Conservation (phyloP, 2,797 vertebrate species). For the Gallinago nigripennis region DNA sequence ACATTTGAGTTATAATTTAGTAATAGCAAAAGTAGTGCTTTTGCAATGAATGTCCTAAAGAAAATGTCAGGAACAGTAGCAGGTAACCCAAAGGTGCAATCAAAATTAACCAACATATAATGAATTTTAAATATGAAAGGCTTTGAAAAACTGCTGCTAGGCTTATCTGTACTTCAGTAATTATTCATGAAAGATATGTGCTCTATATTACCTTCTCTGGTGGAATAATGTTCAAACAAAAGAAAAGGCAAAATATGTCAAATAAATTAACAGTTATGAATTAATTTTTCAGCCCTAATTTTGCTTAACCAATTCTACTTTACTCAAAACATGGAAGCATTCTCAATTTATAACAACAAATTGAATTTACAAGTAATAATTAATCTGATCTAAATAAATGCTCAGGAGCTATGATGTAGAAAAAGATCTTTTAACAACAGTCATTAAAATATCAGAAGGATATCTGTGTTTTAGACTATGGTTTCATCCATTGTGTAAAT, state of each 20-base stretch:
- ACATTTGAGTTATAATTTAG: not conserved
- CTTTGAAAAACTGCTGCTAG: not conserved
- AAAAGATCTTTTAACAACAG: not conserved
- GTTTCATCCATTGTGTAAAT: not conserved
- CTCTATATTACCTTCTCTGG: not conserved
- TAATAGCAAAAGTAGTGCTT: not conserved
- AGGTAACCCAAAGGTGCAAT: not conserved
- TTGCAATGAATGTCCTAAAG: not conserved
- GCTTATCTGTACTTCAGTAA: not conserved
- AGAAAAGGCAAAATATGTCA: not conserved
- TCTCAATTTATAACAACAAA: not conserved
- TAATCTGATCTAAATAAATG: slow-evolving; percentile 28
- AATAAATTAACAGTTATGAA: not conserved
- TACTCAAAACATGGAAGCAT: not conserved
- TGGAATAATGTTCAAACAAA: not conserved
- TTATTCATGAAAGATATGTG: not conserved
- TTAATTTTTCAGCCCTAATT: not conserved
- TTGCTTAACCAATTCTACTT: not conserved
- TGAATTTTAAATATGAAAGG: slow-evolving; percentile 1
- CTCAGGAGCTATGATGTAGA: not conserved
- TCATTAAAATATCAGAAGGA: not conserved
- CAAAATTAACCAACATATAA: not conserved
- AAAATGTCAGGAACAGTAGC: not conserved
- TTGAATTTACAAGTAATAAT: not conserved
- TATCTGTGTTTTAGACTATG: not conserved